Base-by-base conservation (phyloP, 2,888 invertebrate species). In the Belgica antarctica region DNA sequence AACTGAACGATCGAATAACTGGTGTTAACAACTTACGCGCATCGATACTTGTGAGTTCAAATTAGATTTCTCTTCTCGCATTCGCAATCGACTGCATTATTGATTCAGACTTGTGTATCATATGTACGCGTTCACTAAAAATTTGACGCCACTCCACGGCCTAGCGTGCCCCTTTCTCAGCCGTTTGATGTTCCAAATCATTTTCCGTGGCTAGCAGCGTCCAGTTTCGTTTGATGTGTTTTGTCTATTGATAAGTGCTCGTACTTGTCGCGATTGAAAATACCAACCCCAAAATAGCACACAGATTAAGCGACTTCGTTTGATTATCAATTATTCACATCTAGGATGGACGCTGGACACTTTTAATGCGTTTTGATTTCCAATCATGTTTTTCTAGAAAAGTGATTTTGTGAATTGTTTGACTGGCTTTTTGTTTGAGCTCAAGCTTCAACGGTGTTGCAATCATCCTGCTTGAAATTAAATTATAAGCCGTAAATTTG, bases 121-220 rank as follows among this genome's bases (percentile, higher is more conserved):
- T 41, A n/a, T 41, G 12, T 15, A 41, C 41, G 41, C 41, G 41
- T n/a, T 41, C 10, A 15, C 41, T n/a, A 15, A 41, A n/a, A 41
- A 41, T 41, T 41, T 10, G 41, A 41, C 10, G 41, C 41, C 41
- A n/a, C 3, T n/a, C 4, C n/a, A n/a, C n/a, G 41, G 41, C 3
- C 3, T 4, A 41, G 41, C 41, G 12, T 41, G 41, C 41, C 41
- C n/a, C 15, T 41, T 41, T 41, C 41, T 41, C 41, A 5, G 15
- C 15, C 41, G 41, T 41, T 41, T 41, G 41, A 41, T 41, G 41
- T 41, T 41, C 10, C 41, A 41, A 41, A 41, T 41, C 41, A 41
- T 41, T 41, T 41, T 41, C 41, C 41, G 41, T 41, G 41, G 41
- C 41, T 41, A 12, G 12, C 41, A 41, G 41, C 41, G 41, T 41